Evolutionary conservation across 2,888 invertebrate species (phyloP).

Genomic region (Tinea pellionella): DNA sequence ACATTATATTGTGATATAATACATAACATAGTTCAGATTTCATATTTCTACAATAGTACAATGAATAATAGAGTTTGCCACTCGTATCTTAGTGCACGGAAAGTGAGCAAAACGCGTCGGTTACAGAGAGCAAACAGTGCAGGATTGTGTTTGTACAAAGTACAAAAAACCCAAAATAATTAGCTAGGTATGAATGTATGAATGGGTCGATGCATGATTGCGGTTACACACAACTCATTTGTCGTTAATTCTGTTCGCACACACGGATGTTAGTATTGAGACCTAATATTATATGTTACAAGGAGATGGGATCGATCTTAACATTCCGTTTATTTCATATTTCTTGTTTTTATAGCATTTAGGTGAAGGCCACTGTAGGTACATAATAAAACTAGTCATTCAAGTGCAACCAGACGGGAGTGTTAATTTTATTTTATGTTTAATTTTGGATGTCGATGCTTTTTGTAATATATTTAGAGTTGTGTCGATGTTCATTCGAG

Average conservation of each 20-base stretch:
- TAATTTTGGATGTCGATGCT: conserved; percentile 27
- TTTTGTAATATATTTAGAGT: conserved; percentile 55
- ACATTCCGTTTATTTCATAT: conserved; percentile 52
- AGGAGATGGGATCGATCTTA: conserved; percentile 67
- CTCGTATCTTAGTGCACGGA: not conserved
- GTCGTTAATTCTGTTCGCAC: conserved; percentile 42
- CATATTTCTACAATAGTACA: not conserved
- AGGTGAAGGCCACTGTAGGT: conserved; percentile 53
- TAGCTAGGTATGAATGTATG: conserved; percentile 67
- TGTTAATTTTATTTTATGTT: conserved; percentile 49
- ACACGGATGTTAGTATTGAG: conserved; percentile 64
- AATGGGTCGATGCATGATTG: conserved; percentile 53
- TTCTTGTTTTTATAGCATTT: conserved; percentile 47
- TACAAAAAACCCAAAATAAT: conserved; percentile 66
- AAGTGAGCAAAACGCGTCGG: not conserved
- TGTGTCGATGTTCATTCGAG: conserved; percentile 27
- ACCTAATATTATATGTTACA: conserved; percentile 68
- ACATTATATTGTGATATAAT: conserved; percentile 1
- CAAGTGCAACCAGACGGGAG: conserved; percentile 66
- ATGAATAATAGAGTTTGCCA: not conserved
- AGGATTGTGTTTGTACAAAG: conserved; percentile 64
- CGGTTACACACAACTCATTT: conserved; percentile 33
- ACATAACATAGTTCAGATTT: not conserved
- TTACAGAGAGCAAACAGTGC: conserved; percentile 27
- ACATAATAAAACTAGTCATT: conserved; percentile 67